phyloP scores from a whole-genome alignment of 2,113 vertebrate genomes.

The Micromys minutus region DNA sequence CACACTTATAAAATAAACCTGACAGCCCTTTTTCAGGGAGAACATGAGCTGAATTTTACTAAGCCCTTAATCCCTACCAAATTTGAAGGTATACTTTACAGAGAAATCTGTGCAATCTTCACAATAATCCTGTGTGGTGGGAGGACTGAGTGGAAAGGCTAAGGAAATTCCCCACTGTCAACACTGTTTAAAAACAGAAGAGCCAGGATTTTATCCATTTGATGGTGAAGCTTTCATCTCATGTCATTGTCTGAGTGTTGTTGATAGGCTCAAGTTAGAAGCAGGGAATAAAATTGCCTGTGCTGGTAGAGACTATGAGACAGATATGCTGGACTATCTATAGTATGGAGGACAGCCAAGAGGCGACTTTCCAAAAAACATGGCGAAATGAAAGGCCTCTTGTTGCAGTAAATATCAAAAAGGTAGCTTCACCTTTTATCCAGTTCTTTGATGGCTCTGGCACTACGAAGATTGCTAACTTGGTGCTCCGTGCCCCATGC shows the following conservation, averaged over 20 bases:
- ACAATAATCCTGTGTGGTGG: neutral
- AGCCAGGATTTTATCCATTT: neutral
- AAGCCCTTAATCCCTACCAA: neutral
- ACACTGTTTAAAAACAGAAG: neutral
- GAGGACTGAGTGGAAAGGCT: neutral
- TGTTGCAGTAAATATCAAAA: no score
- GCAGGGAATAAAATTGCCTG: neutral
- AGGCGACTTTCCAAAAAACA: neutral
- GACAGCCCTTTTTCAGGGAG: neutral
- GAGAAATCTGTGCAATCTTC: neutral
- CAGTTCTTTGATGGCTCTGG: no score
- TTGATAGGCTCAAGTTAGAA: conserved; percentile 43
- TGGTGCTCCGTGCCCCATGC: no score
- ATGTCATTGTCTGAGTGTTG: neutral
- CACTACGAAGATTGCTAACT: no score
- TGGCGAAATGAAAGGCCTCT: neutral
- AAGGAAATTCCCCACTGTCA: neutral
- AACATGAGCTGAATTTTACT: neutral
- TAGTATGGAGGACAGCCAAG: conserved; percentile 16
- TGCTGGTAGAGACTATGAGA: neutral
- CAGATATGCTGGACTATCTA: neutral
- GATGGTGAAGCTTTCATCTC: neutral
- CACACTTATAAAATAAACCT: neutral
- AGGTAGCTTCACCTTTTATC: no score
- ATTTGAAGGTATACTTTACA: neutral